Conservation (phyloP, 2,113 vertebrate genomes). For the Ascaphus truei region DNA sequence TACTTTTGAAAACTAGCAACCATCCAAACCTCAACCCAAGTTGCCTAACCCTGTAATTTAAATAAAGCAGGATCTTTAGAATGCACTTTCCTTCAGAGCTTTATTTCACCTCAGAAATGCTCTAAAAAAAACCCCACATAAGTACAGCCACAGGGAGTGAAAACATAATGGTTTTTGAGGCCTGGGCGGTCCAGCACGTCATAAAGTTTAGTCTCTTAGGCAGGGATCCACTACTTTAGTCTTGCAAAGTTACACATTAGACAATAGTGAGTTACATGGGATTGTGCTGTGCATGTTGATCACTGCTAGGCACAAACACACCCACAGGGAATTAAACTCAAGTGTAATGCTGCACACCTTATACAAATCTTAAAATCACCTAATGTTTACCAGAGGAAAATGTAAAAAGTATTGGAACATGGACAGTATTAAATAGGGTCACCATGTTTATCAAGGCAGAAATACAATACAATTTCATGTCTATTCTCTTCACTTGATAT, state of each 20-base stretch:
- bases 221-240: background rate
- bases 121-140: background rate
- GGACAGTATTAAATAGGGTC: too few relatives aligned
- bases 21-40: background rate
- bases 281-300: background rate
- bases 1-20: background rate
- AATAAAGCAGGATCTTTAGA: background rate
- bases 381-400: background rate
- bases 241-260: background rate
- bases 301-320: background rate
- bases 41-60: conserved; percentile 2
- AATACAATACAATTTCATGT: too few relatives aligned
- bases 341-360: background rate
- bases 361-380: background rate
- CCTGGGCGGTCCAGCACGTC: background rate
- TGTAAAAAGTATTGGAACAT: background rate
- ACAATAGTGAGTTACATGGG: background rate
- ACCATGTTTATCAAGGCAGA: too few relatives aligned
- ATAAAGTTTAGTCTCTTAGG: background rate
- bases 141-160: background rate
- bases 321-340: background rate
- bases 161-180: background rate
- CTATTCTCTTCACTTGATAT: too few relatives aligned
- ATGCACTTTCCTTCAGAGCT: background rate
- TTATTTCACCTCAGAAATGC: background rate